Evolutionary conservation across 2,888 invertebrate genomes (phyloP), one percentile per base, ranked within the genome.

Genomic region (Dryococelus australis): DNA sequence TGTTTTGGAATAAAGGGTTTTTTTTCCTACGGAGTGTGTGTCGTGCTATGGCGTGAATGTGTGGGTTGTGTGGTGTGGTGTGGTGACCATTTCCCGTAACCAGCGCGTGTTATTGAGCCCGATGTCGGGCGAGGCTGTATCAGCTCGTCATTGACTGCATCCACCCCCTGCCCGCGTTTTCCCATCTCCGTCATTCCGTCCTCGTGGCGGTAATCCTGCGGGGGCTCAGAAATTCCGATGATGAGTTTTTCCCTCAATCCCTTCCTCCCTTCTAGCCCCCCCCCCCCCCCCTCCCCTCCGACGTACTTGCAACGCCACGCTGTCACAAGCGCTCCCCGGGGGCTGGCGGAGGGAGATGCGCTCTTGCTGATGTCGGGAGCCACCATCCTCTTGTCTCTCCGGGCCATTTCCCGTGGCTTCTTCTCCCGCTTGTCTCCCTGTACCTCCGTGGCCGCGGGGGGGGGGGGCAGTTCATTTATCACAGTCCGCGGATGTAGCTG

Each of bases 161-260:
- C n/a, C 65, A n/a, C 65, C 8, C 24, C 65, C 65, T 47, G 65
- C 2, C 65, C 65, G 12, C 65, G 16, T 65, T 65, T 65, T n/a
- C 65, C n/a, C 65, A n/a, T 65, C 65, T 20, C n/a, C 65, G 8
- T 24, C 65, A 65, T 20, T 8, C 65, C 65, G 65, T 20, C 65
- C 65, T 47, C 65, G 65, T 6, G 65, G 65, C 65, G 65, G 65
- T 65, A 65, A 65, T 65, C 65, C 65, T n/a, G 65, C 65, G 65
- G 65, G 65, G 24, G 47, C 65, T 65, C 20, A 65, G 65, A 65
- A 65, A 65, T 65, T 65, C 65, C n/a, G 65, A 65, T 65, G 65
- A 65, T 65, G 65, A 65, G 65, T 65, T 65, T 65, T 65, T 65
- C 65, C 65, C 65, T 65, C 65, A 65, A 65, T 65, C 65, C 65